phyloP scores from a whole-genome alignment of 2,888 invertebrate species.

The Spicauda simplicius region DNA sequence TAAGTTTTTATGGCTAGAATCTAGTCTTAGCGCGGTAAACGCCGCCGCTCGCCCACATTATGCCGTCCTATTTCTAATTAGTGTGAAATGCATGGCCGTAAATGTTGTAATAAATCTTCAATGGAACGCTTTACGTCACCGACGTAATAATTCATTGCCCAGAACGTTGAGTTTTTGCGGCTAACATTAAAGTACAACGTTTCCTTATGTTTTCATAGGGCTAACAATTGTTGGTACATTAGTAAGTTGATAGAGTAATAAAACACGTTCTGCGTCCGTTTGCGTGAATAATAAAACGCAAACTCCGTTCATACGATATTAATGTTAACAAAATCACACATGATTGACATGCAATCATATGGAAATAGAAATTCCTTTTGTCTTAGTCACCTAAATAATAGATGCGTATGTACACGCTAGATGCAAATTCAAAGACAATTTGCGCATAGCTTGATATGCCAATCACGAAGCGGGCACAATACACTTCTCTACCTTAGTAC shows the following conservation, averaged over 20 bases:
- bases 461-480: slow-evolving; percentile 46
- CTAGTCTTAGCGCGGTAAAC: slow-evolving; percentile 26
- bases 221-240: slow-evolving; percentile 24
- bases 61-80: slow-evolving; percentile 34
- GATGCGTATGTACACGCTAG: slow-evolving; percentile 39
- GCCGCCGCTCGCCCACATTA: slow-evolving; percentile 29
- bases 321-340: slow-evolving; percentile 36
- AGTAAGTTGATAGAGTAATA: slow-evolving; percentile 32
- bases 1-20: slow-evolving; percentile 44
- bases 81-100: slow-evolving; percentile 31
- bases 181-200: slow-evolving; percentile 7
- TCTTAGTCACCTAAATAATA: slow-evolving; percentile 47
- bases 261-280: slow-evolving; percentile 27
- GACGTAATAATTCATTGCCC: slow-evolving; percentile 27
- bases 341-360: slow-evolving; percentile 39
- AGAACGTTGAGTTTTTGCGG: slow-evolving; percentile 28
- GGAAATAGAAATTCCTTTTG: slow-evolving; percentile 42
- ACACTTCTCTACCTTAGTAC: slow-evolving; percentile 10
- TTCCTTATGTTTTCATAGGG: slow-evolving; percentile 31
- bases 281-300: slow-evolving; percentile 23
- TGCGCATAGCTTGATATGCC: slow-evolving; percentile 46
- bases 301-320: slow-evolving; percentile 12
- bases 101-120: slow-evolving; percentile 35
- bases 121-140: slow-evolving; percentile 32
- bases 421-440: slow-evolving; percentile 49